Percentiles rank a stretch among this genome's conserved stretches.
phyloP scores from a whole-genome alignment of 2,888 invertebrate species.

The Campopleginae sp. region DNA sequence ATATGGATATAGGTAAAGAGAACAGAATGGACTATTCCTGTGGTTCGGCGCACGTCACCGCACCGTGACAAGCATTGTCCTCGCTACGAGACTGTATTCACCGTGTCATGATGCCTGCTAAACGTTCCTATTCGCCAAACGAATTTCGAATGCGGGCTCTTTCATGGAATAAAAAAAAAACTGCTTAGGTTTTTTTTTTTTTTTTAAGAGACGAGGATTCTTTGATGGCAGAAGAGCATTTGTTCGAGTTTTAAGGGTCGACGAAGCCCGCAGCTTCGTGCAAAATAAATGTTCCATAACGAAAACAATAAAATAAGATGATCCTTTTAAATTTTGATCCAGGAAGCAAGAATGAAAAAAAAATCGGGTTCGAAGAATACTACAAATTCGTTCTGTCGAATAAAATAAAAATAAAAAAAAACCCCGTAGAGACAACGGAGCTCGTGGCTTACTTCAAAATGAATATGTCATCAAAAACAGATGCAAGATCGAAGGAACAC shows the following conservation, averaged over 20 bases:
- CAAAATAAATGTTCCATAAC: not conserved
- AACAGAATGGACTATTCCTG: conserved; percentile 42
- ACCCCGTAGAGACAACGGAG: too few species aligned
- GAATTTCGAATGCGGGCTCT: conserved; percentile 3
- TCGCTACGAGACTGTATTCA: conserved; percentile 40
- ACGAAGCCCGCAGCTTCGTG: not conserved
- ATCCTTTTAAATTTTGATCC: not conserved
- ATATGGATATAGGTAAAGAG: conserved; percentile 21
- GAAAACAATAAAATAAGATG: too few species aligned
- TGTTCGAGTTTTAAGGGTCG: not conserved
- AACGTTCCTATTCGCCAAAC: conserved; percentile 20
- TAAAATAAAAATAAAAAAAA: not conserved
- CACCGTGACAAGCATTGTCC: conserved; percentile 64
- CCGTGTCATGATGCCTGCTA: conserved; percentile 33
- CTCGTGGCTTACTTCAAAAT: too few species aligned
- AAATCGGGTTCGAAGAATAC: not conserved
- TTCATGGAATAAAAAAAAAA: conserved; percentile 7
- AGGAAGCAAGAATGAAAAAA: not conserved
- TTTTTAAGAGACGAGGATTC: conserved; percentile 7
- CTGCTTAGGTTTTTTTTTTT: not conserved
- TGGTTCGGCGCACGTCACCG: conserved; percentile 53
- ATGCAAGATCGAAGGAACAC: not conserved
- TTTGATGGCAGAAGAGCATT: not conserved
- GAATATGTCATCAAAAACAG: too few species aligned
- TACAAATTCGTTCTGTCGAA: not conserved